Conservation (phyloP, 2,113 vertebrate genomes). For the Anser brachyrhynchus region DNA sequence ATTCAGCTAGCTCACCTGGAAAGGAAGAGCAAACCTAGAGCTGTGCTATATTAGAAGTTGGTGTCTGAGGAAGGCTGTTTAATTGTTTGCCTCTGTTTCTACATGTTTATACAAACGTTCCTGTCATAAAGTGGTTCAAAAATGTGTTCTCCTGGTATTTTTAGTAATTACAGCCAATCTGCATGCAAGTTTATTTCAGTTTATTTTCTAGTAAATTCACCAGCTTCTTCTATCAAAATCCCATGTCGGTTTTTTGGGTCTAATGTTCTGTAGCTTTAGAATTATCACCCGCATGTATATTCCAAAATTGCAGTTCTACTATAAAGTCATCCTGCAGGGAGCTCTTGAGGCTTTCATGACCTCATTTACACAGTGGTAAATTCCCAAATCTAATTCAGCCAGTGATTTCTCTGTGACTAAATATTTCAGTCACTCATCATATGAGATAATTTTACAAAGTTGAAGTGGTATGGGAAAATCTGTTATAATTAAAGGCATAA, state of each 20-base stretch:
- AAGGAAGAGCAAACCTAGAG: not conserved
- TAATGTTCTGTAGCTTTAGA: slow-evolving; percentile 31
- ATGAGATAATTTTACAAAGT: not conserved
- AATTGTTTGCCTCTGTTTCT: not conserved
- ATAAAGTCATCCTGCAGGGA: slow-evolving; percentile 15
- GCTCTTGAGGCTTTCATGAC: slow-evolving; percentile 19
- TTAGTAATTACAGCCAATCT: not conserved
- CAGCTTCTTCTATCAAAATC: not conserved
- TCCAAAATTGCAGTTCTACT: slow-evolving; percentile 6
- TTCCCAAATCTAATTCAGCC: slow-evolving; percentile 27
- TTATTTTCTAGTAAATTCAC: slow-evolving; percentile 12
- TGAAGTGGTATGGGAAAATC: not conserved
- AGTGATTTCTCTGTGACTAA: slow-evolving; percentile 1
- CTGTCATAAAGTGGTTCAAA: not conserved
- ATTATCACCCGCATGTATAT: not conserved
- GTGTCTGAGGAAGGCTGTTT: not conserved
- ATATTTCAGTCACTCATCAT: not conserved
- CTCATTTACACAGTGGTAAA: slow-evolving; percentile 13
- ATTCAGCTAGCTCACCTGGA: not conserved
- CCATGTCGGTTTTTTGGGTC: not conserved
- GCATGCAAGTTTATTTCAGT: not conserved
- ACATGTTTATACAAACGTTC: not conserved
- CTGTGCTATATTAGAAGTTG: not conserved
- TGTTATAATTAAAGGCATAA: slow-evolving; percentile 18
- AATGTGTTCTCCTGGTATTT: not conserved